Evolutionary conservation across 2,888 invertebrate genomes (phyloP), one percentile per base, ranked within the genome.

Genomic region (Melanostoma scalare): DNA sequence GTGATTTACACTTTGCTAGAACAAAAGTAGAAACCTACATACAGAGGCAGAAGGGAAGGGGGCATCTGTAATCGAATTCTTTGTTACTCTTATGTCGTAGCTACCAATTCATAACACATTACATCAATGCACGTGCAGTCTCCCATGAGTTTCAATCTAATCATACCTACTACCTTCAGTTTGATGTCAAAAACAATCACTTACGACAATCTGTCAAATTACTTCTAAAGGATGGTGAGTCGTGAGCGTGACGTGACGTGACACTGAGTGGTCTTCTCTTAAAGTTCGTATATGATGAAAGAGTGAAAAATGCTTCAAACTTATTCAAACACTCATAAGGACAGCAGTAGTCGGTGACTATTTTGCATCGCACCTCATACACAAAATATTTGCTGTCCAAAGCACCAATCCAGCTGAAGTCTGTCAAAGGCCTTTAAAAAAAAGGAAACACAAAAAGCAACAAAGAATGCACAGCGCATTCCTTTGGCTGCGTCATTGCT

Each of bases 121-220:
- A n/a, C 60, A 31, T 60, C 38, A 60, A 44, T 4, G n/a, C 20
- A 60, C 31, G 44, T 46, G 4, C 9, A 9, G 20, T 40, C 30
- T 10, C 36, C 61, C 48, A 48, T n/a, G 48, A 63, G 38, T 48
- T 63, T 48, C 48, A 46, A 36, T 48, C 20, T 20, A 20, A 20
- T 20, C 20, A 20, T 20, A 20, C n/a, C n/a, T n/a, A n/a, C 35
- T 8, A 36, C 36, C 30, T 48, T 35, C 36, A 38, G 48, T 63
- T 9, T 48, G 9, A 46, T 36, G 20, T 56, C 36, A 63, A 63
- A 48, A 63, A 30, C 46, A 30, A 63, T 63, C 30, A 9, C 9
- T 48, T 63, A 36, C 38, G 48, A 63, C 48, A 48, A 48, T 42
- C 48, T 63, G 61, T 48, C 48, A 63, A 63, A 48, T 48, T 48